These are phyloP conservation scores for Neosilurus hyrtlii DNA, from an alignment of 2,797 vertebrate genomes.

Conservation along the genomic window DNA sequence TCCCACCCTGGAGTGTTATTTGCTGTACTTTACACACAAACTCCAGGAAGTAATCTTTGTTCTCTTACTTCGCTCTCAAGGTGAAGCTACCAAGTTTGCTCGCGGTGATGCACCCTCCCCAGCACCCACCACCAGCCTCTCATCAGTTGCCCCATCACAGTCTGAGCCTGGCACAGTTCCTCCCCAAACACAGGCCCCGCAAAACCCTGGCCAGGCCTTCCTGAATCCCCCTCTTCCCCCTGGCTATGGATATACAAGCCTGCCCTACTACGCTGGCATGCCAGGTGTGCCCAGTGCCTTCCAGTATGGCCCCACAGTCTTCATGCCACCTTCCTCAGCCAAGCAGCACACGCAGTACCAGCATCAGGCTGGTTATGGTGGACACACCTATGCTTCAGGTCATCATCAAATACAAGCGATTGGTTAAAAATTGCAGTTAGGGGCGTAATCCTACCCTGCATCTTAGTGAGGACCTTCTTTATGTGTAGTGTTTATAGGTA, in stretches of 20 bases:
- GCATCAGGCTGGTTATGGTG: slow-evolving; percentile 85
- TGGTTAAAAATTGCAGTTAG: background rate
- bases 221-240: slow-evolving; percentile 90
- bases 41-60: background rate
- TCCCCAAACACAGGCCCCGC: slow-evolving; percentile 67
- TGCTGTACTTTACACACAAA: no score
- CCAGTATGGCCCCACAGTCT: slow-evolving; percentile 92
- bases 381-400: slow-evolving; percentile 90
- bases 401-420: slow-evolving; percentile 17
- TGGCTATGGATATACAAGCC: slow-evolving; percentile 92
- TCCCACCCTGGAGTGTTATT: background rate
- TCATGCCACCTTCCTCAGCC: slow-evolving; percentile 89
- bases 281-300: slow-evolving; percentile 91
- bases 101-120: slow-evolving; percentile 91
- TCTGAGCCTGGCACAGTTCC: slow-evolving; percentile 70
- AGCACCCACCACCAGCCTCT: slow-evolving; percentile 85
- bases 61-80: slow-evolving; percentile 62
- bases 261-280: slow-evolving; percentile 90
- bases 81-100: slow-evolving; percentile 93
- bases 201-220: slow-evolving; percentile 85
- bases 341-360: slow-evolving; percentile 92
- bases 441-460: background rate
- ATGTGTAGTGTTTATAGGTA: slow-evolving; percentile 1
- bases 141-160: slow-evolving; percentile 71
- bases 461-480: background rate